Conservation (phyloP, 2,797 vertebrate genomes). For the Buphagus erythrorhynchus region DNA sequence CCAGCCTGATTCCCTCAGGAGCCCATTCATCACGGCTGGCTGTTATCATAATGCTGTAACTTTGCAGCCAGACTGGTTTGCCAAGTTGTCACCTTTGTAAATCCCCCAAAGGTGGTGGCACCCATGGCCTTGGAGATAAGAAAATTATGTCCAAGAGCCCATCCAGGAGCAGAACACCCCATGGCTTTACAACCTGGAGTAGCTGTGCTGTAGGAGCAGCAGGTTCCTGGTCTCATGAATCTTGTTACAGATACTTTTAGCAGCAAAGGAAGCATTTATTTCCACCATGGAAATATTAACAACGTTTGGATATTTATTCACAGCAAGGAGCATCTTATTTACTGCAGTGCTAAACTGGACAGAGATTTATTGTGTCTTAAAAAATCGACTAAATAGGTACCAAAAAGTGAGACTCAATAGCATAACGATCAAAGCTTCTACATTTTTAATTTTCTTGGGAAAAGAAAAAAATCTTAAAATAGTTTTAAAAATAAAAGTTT, state of each 20-base stretch:
- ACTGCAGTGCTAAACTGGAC: neutral
- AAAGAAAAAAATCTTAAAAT: neutral
- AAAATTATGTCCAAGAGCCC: neutral
- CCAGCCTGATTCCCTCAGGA: neutral
- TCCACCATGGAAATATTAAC: neutral
- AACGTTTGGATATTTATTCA: neutral
- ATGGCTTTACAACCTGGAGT: neutral
- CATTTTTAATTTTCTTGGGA: neutral
- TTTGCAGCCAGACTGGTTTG: neutral
- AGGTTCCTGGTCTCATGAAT: neutral
- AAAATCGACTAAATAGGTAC: neutral
- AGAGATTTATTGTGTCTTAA: neutral
- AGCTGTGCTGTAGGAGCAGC: neutral
- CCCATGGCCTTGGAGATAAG: too few relatives aligned
- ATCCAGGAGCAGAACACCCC: neutral
- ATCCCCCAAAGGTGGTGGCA: neutral
- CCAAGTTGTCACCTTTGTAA: neutral
- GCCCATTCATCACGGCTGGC: neutral
- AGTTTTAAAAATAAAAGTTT: neutral
- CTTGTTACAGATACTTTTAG: neutral
- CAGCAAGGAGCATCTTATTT: neutral
- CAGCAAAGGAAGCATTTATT: neutral
- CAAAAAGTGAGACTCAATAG: neutral
- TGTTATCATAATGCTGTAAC: neutral
- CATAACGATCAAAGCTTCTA: neutral